Evolutionary conservation across 2,888 invertebrate species (phyloP).

Genomic region (Gandaritis pyraliata): DNA sequence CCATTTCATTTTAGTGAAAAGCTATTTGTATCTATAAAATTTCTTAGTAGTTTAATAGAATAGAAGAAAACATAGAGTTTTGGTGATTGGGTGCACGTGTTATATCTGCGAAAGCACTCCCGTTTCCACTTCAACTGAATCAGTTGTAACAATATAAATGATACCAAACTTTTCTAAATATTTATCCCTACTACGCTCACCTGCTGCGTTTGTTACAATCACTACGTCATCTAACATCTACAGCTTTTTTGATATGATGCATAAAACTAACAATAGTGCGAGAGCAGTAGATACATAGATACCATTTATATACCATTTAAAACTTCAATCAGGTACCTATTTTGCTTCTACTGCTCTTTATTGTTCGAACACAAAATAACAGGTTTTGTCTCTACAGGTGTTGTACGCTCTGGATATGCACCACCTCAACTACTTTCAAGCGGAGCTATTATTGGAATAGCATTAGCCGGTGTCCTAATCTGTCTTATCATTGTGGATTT

Average conservation of each 20-base stretch:
- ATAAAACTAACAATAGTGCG: constrained; percentile 71
- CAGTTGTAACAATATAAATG: constrained; percentile 70
- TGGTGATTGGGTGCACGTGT: constrained; percentile 83
- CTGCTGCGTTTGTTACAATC: constrained; percentile 72
- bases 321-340: constrained; percentile 39
- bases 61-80: constrained; percentile 38
- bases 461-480: constrained; percentile 91
- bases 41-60: constrained; percentile 45
- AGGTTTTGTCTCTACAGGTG: constrained; percentile 66
- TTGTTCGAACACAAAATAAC: constrained; percentile 31
- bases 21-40: constrained; percentile 64
- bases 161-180: constrained; percentile 20
- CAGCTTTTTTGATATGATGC: constrained; percentile 75
- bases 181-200: constrained; percentile 26
- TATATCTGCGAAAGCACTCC: constrained; percentile 80
- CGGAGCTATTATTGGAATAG: constrained; percentile 92
- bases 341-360: constrained; percentile 69
- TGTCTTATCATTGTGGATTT: constrained; percentile 94
- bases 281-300: constrained; percentile 67
- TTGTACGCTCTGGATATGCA: constrained; percentile 76
- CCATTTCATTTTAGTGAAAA: constrained; percentile 80
- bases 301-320: constrained; percentile 31
- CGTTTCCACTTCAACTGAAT: constrained; percentile 54
- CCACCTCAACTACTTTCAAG: constrained; percentile 86
- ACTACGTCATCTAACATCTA: constrained; percentile 74